These are phyloP conservation scores for Peucedramus taeniatus DNA, from an alignment of 2,113 vertebrate species.

Conservation along the genomic window DNA sequence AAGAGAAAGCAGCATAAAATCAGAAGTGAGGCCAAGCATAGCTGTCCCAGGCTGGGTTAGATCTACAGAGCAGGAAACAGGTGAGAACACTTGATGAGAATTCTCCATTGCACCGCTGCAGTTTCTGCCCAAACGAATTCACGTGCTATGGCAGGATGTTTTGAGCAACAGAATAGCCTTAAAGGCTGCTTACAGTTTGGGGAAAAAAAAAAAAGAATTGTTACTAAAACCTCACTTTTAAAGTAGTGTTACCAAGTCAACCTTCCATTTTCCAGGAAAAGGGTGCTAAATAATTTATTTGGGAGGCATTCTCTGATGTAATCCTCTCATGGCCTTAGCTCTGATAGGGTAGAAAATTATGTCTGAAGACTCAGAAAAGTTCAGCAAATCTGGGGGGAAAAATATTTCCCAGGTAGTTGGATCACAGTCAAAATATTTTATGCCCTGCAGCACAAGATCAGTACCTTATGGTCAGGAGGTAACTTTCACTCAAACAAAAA, in stretches of 20 bases:
- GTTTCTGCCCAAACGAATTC: background rate
- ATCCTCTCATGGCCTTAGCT: background rate
- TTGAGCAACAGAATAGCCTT: background rate
- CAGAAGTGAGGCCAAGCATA: background rate
- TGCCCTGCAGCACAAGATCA: background rate
- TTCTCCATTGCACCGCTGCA: background rate
- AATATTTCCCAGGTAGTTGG: background rate
- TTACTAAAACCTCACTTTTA: background rate
- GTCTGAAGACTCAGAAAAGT: background rate
- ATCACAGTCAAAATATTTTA: background rate
- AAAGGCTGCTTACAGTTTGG: background rate
- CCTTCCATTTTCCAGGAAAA: background rate
- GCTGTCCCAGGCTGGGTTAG: background rate
- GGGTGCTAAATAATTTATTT: background rate
- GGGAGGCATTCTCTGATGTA: background rate
- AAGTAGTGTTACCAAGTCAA: background rate
- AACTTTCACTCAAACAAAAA: background rate
- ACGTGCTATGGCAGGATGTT: background rate
- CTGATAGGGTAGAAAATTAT: background rate
- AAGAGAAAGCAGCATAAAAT: background rate
- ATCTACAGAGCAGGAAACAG: background rate
- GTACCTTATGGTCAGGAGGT: background rate
- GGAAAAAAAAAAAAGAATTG: background rate
- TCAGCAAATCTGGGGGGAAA: background rate
- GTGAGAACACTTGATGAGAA: background rate